Base-by-base conservation (phyloP, 64 coral and sea anemone genomes). In the Montipora sp. region DNA sequence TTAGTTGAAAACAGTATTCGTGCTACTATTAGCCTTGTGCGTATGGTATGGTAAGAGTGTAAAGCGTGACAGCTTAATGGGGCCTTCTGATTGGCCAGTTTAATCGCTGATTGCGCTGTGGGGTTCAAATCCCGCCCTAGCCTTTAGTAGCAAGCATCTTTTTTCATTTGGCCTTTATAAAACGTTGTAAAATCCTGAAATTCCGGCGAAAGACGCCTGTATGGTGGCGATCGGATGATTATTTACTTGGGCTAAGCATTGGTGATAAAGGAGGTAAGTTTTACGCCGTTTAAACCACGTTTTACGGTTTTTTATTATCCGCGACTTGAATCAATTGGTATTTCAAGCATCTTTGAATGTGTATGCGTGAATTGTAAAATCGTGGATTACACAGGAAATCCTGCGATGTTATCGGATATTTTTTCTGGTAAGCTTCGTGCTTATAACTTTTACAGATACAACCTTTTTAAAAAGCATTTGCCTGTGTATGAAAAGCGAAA, bases 31-130 rank as follows among this genome's bases (percentile, higher is more conserved):
- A 36, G 36, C 36, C 36, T 36, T 36, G 36, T 57, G 53, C 53
- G 53, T 57, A 36, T 57, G 53, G 53, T 57, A 11, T 57, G 53
- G 53, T 87, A 63, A 36, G 47, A 73, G 85, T 93, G 83, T 93
- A 73, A 93, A 93, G 91, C 91, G 91, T 93, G 91, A 93, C 91
- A 93, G 69, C 59, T 71, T 69, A 81, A 87, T 87, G 72, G 81
- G n/a, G 74, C 66, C 14, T 18, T 93, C 70, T 87, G 83, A 93
- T 93, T 93, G 91, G 91, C 72, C 73, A 74, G 55, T 80, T 79
- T 47, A 9, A 61, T 79, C 70, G 67, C 85, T 85, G 77, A 93
- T 93, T 93, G 91, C 71, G 87, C 13, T 83, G 66, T 84, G 82
- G 58, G 85, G 91, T 81, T 93, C 91, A 93, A 53, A 93, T 76